Base-by-base conservation (phyloP, 2,888 invertebrate genomes). In the Pachliopta kotzebuea region DNA sequence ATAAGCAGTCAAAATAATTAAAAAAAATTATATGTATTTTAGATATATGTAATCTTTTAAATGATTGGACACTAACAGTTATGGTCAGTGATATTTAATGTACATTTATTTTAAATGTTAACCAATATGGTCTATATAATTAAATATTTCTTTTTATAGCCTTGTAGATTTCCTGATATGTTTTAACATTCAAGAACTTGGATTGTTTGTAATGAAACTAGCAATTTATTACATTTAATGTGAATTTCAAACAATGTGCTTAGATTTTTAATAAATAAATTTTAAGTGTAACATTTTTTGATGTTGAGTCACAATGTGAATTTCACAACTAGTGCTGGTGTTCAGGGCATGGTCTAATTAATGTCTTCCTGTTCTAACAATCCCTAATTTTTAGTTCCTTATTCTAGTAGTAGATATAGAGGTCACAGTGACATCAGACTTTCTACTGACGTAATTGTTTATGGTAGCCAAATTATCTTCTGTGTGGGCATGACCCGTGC, bases 361-460 rank as follows among this genome's bases (percentile, higher is more conserved):
- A 64, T 56, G 55, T 56, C 37, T 63, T 60, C 63, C 63, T 59
- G 59, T 24, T 21, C 18, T 21, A 52, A 49, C 21, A 21, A 20
- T 31, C 55, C 50, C 26, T 52, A 29, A 20, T 31, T 60, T 26
- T 49, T 31, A 56, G 37, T 56, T 50, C 37, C 60, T 26, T 29
- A 50, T 56, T 56, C 56, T 37, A 55, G 52, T 31, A 42, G 21
- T 9, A 20, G 20, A 50, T 37, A 63, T 55, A 29, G 59, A 63
- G 62, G 63, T 58, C 52, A 58, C 21, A 54, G 45, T 64, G 60
- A 60, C 60, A 56, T 64, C 60, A 64, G 17, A 60, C 60, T 64
- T 60, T 64, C 59, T 64, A 56, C 37, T 64, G 60, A 60, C 53
- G 63, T 65, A 65, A 65, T 60, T 60, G n/a, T 49, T 63, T 57